Conservation (phyloP, 2,797 vertebrate genomes). For the Hirundo rustica region DNA sequence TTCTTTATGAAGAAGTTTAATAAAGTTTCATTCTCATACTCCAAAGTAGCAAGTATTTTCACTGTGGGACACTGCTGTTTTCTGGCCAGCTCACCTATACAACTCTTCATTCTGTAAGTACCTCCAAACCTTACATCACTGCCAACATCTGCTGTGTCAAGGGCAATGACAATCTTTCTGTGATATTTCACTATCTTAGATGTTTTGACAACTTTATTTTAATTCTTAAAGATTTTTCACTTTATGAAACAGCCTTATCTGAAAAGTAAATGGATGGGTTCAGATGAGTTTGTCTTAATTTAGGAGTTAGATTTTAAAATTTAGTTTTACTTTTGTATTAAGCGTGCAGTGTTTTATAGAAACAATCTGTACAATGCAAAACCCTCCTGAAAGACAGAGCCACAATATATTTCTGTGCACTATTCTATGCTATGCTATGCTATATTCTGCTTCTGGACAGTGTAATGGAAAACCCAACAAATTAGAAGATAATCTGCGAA, state of each 20-base stretch:
- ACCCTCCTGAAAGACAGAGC: background rate
- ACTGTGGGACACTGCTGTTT: background rate
- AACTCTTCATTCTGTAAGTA: background rate
- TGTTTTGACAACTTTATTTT: background rate
- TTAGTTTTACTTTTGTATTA: background rate
- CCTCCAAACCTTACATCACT: background rate
- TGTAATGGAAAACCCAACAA: background rate
- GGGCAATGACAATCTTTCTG: background rate
- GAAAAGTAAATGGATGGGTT: background rate
- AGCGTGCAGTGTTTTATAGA: background rate
- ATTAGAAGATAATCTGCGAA: constrained; percentile 8
- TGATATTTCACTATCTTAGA: background rate
- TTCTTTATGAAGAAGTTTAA: background rate
- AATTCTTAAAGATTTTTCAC: background rate
- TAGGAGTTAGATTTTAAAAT: background rate
- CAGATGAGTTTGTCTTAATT: background rate
- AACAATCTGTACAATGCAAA: background rate
- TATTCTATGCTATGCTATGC: background rate
- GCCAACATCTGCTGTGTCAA: background rate
- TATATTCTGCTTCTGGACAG: background rate
- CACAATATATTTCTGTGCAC: background rate
- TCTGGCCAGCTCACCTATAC: background rate
- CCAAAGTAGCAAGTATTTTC: background rate
- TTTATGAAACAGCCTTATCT: background rate
- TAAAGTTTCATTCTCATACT: background rate